Conservation (phyloP, 2,113 vertebrate species). For the Clinocottus analis region DNA sequence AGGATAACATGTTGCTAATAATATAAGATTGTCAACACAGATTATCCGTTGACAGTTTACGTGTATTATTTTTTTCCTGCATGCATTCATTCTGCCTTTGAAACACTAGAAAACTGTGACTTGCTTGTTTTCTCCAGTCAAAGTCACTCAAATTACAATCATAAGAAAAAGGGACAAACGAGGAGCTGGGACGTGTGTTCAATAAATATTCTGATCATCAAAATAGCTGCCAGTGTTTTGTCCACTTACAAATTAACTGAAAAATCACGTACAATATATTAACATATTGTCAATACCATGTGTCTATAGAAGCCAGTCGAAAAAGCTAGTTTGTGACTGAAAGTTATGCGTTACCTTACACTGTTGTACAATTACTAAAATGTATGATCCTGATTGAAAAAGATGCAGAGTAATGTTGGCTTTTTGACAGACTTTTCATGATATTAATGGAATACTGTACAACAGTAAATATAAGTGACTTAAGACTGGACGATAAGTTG, state of each 20-base stretch:
- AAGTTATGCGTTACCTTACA: neutral
- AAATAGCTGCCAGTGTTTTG: neutral
- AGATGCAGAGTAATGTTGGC: neutral
- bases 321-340: neutral
- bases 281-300: neutral
- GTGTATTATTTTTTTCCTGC: neutral
- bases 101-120: neutral
- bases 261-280: too few species aligned
- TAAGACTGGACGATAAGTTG: too few species aligned
- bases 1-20: neutral
- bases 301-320: neutral
- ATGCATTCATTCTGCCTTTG: neutral
- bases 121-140: neutral
- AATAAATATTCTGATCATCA: neutral
- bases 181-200: neutral
- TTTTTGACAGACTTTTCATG: neutral
- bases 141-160: neutral
- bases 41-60: neutral
- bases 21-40: neutral
- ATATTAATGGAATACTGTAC: neutral
- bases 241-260: neutral
- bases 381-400: neutral
- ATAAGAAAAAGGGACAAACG: neutral
- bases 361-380: too few species aligned
- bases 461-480: neutral